Evolutionary conservation across 2,797 vertebrate genomes (phyloP).

Genomic region (Caiman crocodilus): DNA sequence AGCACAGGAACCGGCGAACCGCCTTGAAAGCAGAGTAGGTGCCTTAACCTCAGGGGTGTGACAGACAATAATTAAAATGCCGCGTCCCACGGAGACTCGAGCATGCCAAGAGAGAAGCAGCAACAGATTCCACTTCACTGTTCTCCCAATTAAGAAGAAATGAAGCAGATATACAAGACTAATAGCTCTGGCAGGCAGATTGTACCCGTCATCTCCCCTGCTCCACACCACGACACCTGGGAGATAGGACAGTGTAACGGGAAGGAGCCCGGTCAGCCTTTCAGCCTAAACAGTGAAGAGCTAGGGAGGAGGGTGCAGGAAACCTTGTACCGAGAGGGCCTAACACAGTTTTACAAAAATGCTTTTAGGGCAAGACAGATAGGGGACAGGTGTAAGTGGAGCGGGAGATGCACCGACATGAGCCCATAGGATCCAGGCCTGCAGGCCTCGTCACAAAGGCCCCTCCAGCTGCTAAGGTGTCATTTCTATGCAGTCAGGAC

Average conservation of each 20-base stretch:
- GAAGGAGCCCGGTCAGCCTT: background rate
- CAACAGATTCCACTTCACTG: background rate
- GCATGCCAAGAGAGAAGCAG: background rate
- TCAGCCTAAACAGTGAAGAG: constrained; percentile 12
- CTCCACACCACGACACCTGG: background rate
- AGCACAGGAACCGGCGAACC: constrained; percentile 7
- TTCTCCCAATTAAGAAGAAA: background rate
- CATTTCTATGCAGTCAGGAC: background rate
- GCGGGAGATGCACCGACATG: constrained; percentile 35
- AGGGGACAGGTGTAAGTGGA: background rate
- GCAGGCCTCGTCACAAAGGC: constrained; percentile 18
- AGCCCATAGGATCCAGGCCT: background rate
- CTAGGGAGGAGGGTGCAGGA: background rate
- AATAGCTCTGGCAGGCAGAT: constrained; percentile 20
- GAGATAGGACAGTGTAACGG: background rate
- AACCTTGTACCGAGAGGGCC: background rate
- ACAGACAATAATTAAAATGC: constrained; percentile 66
- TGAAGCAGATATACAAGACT: constrained; percentile 1
- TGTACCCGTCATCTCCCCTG: background rate
- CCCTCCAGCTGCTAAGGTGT: background rate
- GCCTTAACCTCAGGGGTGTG: constrained; percentile 37
- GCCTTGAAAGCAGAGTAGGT: constrained; percentile 50
- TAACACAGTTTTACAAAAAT: constrained; percentile 33
- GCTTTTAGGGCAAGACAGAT: background rate
- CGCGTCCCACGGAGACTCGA: constrained; percentile 36